Conservation (phyloP, 2,797 vertebrate genomes). For the Oreochromis mossambicus region DNA sequence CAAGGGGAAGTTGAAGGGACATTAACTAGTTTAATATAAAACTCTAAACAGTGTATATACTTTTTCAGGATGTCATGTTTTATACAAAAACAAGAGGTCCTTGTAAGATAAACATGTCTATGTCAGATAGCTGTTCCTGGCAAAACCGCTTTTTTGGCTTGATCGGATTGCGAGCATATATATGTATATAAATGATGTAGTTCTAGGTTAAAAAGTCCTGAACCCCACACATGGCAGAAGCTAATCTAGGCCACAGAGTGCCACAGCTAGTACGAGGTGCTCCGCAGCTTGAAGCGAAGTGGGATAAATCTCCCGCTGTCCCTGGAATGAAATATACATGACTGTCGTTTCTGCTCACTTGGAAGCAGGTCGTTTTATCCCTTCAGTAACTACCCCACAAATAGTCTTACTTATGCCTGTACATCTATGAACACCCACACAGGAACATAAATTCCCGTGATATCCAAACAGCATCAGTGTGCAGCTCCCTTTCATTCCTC, state of each 20-base stretch:
- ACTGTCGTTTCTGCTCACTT: constrained; percentile 38
- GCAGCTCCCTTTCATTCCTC: constrained; percentile 10
- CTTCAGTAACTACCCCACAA: constrained; percentile 10
- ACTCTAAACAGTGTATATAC: not conserved
- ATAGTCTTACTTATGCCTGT: constrained; percentile 5
- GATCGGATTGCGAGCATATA: not conserved
- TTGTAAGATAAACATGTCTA: not conserved
- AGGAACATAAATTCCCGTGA: constrained; percentile 16
- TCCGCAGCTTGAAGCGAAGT: constrained; percentile 41
- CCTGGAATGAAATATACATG: constrained; percentile 64
- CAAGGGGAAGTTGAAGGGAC: not conserved
- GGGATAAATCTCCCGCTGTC: constrained; percentile 38
- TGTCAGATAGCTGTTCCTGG: not conserved
- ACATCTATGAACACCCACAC: constrained; percentile 10
- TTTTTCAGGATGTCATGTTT: not conserved
- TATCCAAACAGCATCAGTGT: constrained; percentile 29
- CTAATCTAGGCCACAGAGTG: constrained; percentile 44
- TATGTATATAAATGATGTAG: not conserved
- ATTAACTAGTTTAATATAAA: not conserved
- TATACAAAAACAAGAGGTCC: not conserved
- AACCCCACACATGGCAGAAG: not conserved
- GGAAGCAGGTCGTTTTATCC: constrained; percentile 27
- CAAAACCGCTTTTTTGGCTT: not conserved
- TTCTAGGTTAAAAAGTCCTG: not conserved
- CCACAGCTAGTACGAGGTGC: constrained; percentile 11